Evolutionary conservation across 2,113 vertebrate genomes (phyloP).

Genomic region (Brachypodius melanocephalos): DNA sequence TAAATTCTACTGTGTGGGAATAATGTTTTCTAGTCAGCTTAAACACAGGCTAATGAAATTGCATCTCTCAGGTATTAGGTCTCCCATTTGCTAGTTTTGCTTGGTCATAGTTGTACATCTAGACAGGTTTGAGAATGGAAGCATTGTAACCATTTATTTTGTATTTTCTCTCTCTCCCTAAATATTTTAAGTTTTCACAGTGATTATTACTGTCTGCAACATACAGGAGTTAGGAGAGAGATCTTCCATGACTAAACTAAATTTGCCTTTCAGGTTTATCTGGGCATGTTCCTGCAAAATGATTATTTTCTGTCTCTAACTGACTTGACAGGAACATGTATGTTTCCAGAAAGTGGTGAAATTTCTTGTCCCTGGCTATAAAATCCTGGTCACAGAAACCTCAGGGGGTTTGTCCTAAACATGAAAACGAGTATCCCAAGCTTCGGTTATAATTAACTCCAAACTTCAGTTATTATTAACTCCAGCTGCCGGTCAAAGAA

Average conservation of each 20-base stretch:
- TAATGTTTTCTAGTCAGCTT: neutral
- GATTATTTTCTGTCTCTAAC: neutral
- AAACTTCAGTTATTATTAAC: conserved; percentile 50
- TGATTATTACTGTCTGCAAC: neutral
- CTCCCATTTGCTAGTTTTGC: neutral
- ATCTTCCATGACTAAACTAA: neutral
- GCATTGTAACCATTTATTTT: neutral
- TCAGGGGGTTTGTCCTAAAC: conserved; percentile 5
- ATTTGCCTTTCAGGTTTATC: neutral
- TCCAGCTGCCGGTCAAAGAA: conserved; percentile 36
- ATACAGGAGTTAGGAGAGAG: neutral
- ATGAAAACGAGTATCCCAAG: conserved; percentile 25
- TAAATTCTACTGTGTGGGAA: neutral
- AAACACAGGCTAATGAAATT: neutral
- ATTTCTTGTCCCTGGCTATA: conserved; percentile 30
- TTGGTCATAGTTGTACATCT: neutral
- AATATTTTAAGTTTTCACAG: neutral
- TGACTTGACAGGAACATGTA: neutral
- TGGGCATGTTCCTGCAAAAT: neutral
- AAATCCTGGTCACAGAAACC: conserved; percentile 34
- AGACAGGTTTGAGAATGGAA: neutral
- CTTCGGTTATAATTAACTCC: conserved; percentile 47
- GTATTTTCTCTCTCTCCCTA: neutral
- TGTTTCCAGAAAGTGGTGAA: conserved; percentile 14
- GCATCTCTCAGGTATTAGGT: neutral